Evolutionary conservation across 2,888 invertebrate genomes (phyloP).

Genomic region (Strigamia transsilvanica): DNA sequence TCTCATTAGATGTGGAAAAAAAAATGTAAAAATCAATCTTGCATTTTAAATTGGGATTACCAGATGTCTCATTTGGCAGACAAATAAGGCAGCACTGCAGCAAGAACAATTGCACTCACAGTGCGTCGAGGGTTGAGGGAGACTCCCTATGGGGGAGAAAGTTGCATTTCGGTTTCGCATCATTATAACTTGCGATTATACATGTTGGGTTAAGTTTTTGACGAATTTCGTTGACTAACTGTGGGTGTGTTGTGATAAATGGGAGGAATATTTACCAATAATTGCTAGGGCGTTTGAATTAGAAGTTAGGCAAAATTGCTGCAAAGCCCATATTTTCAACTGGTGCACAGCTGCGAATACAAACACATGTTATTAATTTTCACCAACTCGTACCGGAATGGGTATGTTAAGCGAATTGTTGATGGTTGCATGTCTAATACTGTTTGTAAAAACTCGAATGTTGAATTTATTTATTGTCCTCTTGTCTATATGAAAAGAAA

Average conservation of each 20-base stretch:
- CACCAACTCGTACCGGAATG: conserved; percentile 7
- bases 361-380: conserved; percentile 46
- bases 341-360: conserved; percentile 43
- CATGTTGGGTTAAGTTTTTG: background rate
- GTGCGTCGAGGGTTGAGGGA: background rate
- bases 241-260: conserved; percentile 1
- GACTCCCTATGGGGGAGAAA: background rate
- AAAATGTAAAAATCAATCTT: background rate
- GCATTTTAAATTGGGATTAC: conserved; percentile 8
- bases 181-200: background rate
- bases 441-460: background rate
- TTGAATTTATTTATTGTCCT: background rate
- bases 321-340: conserved; percentile 1
- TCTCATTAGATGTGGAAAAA: too few species aligned
- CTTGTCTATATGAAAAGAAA: background rate
- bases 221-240: background rate
- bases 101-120: background rate
- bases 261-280: conserved; percentile 20
- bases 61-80: background rate
- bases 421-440: conserved; percentile 4
- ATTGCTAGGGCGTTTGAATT: conserved; percentile 6
- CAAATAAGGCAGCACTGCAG: background rate
- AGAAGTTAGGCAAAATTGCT: background rate
- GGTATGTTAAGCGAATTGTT: conserved; percentile 36
- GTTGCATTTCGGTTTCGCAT: background rate